Conservation (phyloP, 2,797 vertebrate genomes). For the Manis crassicaudata region DNA sequence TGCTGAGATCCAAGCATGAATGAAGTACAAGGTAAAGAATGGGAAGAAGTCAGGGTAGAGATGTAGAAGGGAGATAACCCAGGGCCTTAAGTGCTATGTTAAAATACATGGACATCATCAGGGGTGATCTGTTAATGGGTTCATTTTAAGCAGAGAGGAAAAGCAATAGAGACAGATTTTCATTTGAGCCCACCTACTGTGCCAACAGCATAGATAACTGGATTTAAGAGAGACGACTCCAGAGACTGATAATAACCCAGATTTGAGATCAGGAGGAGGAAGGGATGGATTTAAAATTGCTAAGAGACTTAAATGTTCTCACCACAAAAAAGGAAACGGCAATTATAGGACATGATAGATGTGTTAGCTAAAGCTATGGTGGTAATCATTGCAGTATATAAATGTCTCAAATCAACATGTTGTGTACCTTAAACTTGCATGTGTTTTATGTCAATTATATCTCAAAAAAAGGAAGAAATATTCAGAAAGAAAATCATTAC, state of each 20-base stretch:
- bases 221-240: slow-evolving; percentile 13
- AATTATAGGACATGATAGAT: not conserved
- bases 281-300: not conserved
- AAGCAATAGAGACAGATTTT: not conserved
- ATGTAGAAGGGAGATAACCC: slow-evolving; percentile 21
- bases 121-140: not conserved
- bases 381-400: not conserved
- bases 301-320: not conserved
- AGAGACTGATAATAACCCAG: not conserved
- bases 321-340: not conserved
- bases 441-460: not conserved
- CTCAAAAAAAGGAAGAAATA: slow-evolving; percentile 18
- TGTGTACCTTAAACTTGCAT: not conserved
- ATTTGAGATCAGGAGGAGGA: not conserved
- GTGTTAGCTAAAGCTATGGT: not conserved
- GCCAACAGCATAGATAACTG: not conserved
- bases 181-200: not conserved
- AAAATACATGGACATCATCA: not conserved
- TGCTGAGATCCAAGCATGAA: not conserved
- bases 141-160: not conserved
- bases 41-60: slow-evolving; percentile 15
- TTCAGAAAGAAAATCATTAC: slow-evolving; percentile 31
- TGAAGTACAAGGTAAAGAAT: not conserved
- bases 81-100: not conserved
- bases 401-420: not conserved